These are phyloP conservation scores for Ochlodes sylvanus DNA, from an alignment of 2,888 invertebrate genomes.

Conservation along the genomic window DNA sequence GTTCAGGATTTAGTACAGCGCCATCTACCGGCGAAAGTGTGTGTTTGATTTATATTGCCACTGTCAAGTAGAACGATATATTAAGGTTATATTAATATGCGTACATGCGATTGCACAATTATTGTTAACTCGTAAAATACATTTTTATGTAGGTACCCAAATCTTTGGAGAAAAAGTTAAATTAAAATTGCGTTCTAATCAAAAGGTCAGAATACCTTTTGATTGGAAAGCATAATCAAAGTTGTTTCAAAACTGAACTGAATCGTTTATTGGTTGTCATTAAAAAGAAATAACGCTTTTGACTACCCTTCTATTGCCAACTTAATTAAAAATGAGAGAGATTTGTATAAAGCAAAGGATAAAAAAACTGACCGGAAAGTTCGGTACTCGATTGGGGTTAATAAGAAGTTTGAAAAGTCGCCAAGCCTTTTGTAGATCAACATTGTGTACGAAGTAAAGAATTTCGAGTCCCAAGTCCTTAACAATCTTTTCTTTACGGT, in stretches of 20 bases:
- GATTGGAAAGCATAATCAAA: conserved; percentile 58
- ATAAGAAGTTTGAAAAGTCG: conserved; percentile 46
- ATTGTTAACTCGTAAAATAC: background rate
- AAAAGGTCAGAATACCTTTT: conserved; percentile 50
- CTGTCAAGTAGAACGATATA: background rate
- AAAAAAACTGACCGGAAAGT: conserved; percentile 44
- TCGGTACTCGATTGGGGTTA: conserved; percentile 49
- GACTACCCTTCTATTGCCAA: conserved; percentile 66
- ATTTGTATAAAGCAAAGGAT: conserved; percentile 49
- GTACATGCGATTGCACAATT: background rate
- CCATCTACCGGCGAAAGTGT: conserved; percentile 80
- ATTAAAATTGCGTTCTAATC: conserved; percentile 60
- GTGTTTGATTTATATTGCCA: conserved; percentile 68
- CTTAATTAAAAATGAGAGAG: conserved; percentile 74
- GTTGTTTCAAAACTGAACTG: conserved; percentile 57
- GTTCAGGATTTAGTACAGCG: conserved; percentile 69
- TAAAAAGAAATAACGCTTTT: conserved; percentile 77
- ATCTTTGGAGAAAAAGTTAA: conserved; percentile 49
- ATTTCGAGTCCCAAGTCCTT: background rate
- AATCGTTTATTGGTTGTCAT: conserved; percentile 82
- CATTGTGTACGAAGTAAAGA: conserved; percentile 26
- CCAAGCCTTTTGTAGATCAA: conserved; percentile 22
- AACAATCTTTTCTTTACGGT: conserved; percentile 6
- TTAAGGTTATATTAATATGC: background rate
- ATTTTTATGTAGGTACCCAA: background rate